These are phyloP conservation scores for Chinchilla lanigera DNA, from an alignment of 2,113 vertebrate species.

Conservation along the genomic window DNA sequence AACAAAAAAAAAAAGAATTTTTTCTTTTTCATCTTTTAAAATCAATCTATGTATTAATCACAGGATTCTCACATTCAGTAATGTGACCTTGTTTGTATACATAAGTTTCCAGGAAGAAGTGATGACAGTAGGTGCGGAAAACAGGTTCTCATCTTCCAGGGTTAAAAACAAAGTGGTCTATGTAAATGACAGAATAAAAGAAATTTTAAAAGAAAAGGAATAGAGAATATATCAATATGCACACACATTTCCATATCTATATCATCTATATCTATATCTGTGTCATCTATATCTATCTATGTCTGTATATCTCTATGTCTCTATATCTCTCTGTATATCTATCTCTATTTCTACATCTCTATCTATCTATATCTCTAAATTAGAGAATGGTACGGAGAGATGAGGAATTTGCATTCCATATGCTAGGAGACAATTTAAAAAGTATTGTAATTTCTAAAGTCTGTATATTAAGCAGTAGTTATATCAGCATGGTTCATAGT, in stretches of 20 bases:
- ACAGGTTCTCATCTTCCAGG: background rate
- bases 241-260: background rate
- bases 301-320: no score
- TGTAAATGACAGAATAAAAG: conserved; percentile 12
- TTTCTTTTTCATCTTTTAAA: conserved; percentile 16
- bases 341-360: no score
- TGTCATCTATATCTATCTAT: no score
- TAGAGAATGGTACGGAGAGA: background rate
- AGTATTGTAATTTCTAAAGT: conserved; percentile 7
- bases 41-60: conserved; percentile 5
- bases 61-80: background rate
- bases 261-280: no score
- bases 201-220: conserved; percentile 18
- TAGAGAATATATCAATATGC: background rate
- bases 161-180: background rate
- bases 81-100: background rate
- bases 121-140: background rate
- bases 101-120: background rate
- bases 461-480: background rate
- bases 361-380: background rate
- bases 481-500: background rate
- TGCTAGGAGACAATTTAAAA: background rate
- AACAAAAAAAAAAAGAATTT: no score
- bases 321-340: no score
- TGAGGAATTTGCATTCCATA: background rate